Evolutionary conservation across 2,888 invertebrate species (phyloP), one percentile per base, ranked within the genome.

Genomic region (Gisinianus flammeolus): DNA sequence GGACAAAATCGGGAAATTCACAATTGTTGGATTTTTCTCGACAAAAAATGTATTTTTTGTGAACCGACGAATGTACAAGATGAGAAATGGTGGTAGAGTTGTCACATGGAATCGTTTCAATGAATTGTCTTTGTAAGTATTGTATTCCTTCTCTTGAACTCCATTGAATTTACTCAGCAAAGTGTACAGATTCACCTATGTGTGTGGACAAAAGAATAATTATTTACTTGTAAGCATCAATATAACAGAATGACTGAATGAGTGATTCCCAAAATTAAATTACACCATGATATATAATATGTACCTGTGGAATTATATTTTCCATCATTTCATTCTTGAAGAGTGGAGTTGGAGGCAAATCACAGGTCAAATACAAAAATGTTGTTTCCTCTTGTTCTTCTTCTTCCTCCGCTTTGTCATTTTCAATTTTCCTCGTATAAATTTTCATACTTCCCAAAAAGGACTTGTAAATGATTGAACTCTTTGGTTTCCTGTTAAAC

Each of bases 21-120:
- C 98, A 86, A 99, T 99, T 0, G 99, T 99, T 0, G 98, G 98
- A 89, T 99, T 99, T 88, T 99, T 99, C 87, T 99, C 99, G 24
- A 97, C 91, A 86, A 97, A 99, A 88, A 98, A 99, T 6, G 97
- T 97, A 87, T 99, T 99, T 88, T 97, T 99, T 0, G 97, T 98
- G 87, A 99, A 99, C 81, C 99, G 90, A 90, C 91, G 87, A 74
- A 98, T 96, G 85, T 97, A 98, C 76, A 99, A 88, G 85, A 99
- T 98, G 76, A 98, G 91, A 88, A 95, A 98, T 0, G 95, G 96
- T 6, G 98, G 98, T 81, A 99, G 89, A 85, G 92, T 90, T 0
- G 95, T 96, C 75, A 99, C 94, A 89, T 98, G 96, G 87, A 98
- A 99, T 83, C 97, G 90, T 87, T 98, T 99, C 89, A 99, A 89